phyloP scores from a whole-genome alignment of 2,888 invertebrate genomes.

The Nomada ferruginata region DNA sequence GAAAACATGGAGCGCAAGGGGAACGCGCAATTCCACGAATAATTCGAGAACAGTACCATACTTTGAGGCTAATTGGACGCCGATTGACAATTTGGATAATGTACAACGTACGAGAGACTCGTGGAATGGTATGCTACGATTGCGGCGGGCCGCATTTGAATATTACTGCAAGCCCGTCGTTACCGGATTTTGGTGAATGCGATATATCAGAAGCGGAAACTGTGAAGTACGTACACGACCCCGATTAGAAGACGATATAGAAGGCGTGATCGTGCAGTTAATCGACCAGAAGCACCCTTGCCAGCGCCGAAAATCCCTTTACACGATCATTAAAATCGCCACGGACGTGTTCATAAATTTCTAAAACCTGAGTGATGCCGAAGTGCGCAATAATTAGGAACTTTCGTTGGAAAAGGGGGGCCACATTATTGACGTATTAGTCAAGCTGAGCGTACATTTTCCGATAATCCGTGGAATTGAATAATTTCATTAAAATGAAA shows the following conservation, averaged over 20 bases:
- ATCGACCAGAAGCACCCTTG: slow-evolving; percentile 10
- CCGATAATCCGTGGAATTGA: too few relatives aligned
- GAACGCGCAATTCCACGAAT: slow-evolving; percentile 34
- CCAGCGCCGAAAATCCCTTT: neutral
- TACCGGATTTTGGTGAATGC: slow-evolving; percentile 61
- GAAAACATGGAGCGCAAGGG: too few relatives aligned
- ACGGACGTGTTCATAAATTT: neutral
- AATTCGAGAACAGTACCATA: slow-evolving; percentile 32
- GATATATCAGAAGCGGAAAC: slow-evolving; percentile 52
- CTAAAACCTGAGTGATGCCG: too few relatives aligned
- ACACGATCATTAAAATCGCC: neutral
- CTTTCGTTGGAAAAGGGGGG: neutral
- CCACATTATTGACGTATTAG: neutral
- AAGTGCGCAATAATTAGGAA: neutral
- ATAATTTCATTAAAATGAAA: too few relatives aligned
- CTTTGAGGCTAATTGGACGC: slow-evolving; percentile 44
- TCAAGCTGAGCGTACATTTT: too few relatives aligned
- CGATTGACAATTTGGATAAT: slow-evolving; percentile 58
- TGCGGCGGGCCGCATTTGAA: slow-evolving; percentile 52
- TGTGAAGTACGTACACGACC: slow-evolving; percentile 31
- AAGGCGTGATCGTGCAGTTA: slow-evolving; percentile 20
- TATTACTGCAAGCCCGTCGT: slow-evolving; percentile 54
- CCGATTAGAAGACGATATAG: slow-evolving; percentile 28
- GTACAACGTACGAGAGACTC: slow-evolving; percentile 44
- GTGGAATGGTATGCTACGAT: slow-evolving; percentile 60